Conservation (phyloP, 1,140 invertebrate genomes). For the Trichomalopsis sarcophagae region DNA sequence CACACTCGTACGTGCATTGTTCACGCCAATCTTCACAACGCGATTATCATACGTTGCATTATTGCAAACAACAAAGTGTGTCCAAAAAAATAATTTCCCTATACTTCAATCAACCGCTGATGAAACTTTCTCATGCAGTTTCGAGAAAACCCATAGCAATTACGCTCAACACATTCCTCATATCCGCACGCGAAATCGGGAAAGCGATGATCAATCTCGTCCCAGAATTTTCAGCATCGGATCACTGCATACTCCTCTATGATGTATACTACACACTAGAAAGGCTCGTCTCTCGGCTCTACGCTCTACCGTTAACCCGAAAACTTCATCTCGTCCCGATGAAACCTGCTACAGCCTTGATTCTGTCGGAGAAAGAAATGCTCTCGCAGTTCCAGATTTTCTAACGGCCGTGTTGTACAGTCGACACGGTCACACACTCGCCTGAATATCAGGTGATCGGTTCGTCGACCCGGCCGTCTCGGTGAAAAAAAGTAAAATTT, state of each 20-base stretch:
- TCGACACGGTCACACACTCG: neutral
- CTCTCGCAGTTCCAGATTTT: conserved; percentile 24
- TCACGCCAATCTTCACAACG: too few relatives aligned
- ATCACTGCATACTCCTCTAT: neutral
- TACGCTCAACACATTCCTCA: neutral
- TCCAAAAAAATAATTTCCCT: too few relatives aligned
- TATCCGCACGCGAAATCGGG: neutral
- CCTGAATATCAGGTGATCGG: neutral
- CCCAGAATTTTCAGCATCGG: conserved; percentile 4
- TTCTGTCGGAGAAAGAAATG: conserved; percentile 6
- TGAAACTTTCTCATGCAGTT: neutral
- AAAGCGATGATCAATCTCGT: conserved; percentile 26
- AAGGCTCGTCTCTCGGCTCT: neutral
- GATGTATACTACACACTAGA: neutral
- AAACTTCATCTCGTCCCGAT: neutral
- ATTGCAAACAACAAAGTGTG: too few relatives aligned
- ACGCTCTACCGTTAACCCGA: conserved; percentile 23
- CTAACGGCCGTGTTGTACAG: neutral
- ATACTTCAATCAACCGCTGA: too few relatives aligned
- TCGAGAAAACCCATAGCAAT: neutral
- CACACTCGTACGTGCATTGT: too few relatives aligned
- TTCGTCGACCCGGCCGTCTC: neutral
- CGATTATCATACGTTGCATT: too few relatives aligned
- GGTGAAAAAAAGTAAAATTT: conserved; percentile 16
- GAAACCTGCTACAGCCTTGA: neutral